phyloP scores from a whole-genome alignment of 2,113 vertebrate species.

The Lota lota region DNA sequence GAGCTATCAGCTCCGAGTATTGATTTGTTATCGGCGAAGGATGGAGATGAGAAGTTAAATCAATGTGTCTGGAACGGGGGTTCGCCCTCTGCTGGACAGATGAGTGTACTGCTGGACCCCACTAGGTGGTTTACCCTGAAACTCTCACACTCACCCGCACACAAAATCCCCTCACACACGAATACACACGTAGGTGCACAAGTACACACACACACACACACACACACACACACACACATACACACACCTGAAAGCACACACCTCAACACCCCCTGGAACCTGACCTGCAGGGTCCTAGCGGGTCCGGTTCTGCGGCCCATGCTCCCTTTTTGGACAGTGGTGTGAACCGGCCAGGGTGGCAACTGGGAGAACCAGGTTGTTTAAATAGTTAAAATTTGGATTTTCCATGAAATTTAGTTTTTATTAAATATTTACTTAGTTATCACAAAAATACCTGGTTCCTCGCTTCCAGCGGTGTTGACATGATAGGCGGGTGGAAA shows the following conservation, averaged over 20 bases:
- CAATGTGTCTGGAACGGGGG: slow-evolving; percentile 42
- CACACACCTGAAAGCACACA: background rate
- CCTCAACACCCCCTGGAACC: background rate
- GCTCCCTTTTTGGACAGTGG: too few species aligned
- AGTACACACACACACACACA: background rate
- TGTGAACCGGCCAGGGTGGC: too few species aligned
- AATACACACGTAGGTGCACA: slow-evolving; percentile 25
- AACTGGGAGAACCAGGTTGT: too few species aligned
- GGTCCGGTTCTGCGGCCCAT: background rate
- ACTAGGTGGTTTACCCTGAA: background rate
- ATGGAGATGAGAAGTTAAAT: slow-evolving; percentile 62
- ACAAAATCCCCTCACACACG: slow-evolving; percentile 16
- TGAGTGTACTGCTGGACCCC: slow-evolving; percentile 11
- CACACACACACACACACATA: background rate
- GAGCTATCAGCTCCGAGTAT: slow-evolving; percentile 50
- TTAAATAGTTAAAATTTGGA: too few species aligned
- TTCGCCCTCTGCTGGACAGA: slow-evolving; percentile 44
- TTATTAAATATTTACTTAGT: too few species aligned
- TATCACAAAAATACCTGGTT: too few species aligned
- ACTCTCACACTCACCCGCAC: background rate
- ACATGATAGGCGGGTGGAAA: too few species aligned
- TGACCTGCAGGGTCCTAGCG: background rate
- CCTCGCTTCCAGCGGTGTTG: too few species aligned
- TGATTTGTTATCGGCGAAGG: slow-evolving; percentile 61
- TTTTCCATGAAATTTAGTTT: too few species aligned